A percentile compares a stretch with the other conserved stretches of the same genome.
Conservation (phyloP, 2,113 vertebrate genomes). For the Dipodomys spectabilis region DNA sequence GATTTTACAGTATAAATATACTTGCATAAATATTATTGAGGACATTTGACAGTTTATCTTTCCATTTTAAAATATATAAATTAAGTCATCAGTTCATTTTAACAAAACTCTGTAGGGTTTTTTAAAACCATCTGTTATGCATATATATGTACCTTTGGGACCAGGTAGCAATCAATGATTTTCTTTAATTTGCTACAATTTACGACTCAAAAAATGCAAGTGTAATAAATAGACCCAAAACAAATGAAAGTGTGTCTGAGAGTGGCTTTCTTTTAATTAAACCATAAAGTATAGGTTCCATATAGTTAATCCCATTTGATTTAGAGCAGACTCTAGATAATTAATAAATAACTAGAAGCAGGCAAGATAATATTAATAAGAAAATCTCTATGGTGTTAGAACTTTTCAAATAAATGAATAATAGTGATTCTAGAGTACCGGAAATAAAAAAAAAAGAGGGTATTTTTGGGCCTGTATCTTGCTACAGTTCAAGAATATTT, state of each 20-base stretch:
- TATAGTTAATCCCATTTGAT: slow-evolving; percentile 8
- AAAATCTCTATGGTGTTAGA: background rate
- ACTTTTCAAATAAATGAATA: background rate
- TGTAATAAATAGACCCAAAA: background rate
- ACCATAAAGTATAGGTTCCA: background rate
- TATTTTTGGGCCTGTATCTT: background rate
- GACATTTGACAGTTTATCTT: background rate
- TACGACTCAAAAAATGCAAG: background rate
- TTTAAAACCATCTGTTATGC: background rate
- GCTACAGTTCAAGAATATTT: background rate
- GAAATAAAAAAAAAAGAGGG: slow-evolving; percentile 7
- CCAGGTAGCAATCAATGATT: background rate
- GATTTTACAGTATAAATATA: slow-evolving; percentile 17
- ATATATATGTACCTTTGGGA: background rate
- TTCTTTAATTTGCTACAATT: slow-evolving; percentile 12
- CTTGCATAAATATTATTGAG: slow-evolving; percentile 28
- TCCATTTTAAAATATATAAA: slow-evolving; percentile 34
- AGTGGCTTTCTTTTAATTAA: slow-evolving; percentile 43
- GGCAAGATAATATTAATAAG: background rate
- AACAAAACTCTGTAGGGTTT: background rate
- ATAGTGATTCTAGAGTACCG: background rate
- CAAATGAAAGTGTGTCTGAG: background rate
- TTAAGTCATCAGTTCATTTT: background rate
- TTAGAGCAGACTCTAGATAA: slow-evolving; percentile 17
- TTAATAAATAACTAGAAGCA: slow-evolving; percentile 11